Evolutionary conservation across 2,888 invertebrate species (phyloP).

Genomic region (Acanthoscelides obtectus): DNA sequence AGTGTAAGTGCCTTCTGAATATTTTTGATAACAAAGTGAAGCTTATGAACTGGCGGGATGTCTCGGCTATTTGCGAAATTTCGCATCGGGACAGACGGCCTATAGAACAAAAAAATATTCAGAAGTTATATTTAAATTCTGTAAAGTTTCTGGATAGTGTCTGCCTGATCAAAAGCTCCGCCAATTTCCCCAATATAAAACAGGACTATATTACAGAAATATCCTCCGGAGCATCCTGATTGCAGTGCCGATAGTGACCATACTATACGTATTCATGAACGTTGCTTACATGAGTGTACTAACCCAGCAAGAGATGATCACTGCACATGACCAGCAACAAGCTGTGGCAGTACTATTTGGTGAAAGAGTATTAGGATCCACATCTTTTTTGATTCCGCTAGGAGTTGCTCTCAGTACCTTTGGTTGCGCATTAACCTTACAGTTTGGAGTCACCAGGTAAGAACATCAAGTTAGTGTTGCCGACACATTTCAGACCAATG

Average conservation of each 20-base stretch:
- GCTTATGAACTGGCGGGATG: too few relatives aligned
- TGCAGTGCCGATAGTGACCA: slow-evolving; percentile 75
- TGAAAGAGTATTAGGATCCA: slow-evolving; percentile 59
- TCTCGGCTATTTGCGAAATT: too few relatives aligned
- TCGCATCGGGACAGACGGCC: not conserved
- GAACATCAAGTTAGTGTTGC: slow-evolving; percentile 1
- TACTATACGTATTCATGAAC: slow-evolving; percentile 78
- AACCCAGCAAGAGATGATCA: slow-evolving; percentile 65
- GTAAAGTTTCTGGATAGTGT: too few relatives aligned
- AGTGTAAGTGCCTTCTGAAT: slow-evolving; percentile 47
- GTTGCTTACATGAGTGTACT: slow-evolving; percentile 82
- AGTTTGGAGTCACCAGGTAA: slow-evolving; percentile 69
- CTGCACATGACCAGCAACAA: slow-evolving; percentile 47
- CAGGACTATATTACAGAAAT: slow-evolving; percentile 56
- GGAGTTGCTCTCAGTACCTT: slow-evolving; percentile 76
- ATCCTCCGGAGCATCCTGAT: slow-evolving; percentile 75
- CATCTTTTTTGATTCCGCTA: slow-evolving; percentile 65
- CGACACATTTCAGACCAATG: not conserved
- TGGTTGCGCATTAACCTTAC: slow-evolving; percentile 73
- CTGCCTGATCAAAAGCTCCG: too few relatives aligned
- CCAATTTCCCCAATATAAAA: too few relatives aligned
- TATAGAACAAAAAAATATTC: not conserved
- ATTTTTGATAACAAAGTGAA: too few relatives aligned
- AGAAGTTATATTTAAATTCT: too few relatives aligned
- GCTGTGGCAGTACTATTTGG: slow-evolving; percentile 81